Evolutionary conservation across 2,797 vertebrate species (phyloP).

Genomic region (Acrocephalus scirpaceus): DNA sequence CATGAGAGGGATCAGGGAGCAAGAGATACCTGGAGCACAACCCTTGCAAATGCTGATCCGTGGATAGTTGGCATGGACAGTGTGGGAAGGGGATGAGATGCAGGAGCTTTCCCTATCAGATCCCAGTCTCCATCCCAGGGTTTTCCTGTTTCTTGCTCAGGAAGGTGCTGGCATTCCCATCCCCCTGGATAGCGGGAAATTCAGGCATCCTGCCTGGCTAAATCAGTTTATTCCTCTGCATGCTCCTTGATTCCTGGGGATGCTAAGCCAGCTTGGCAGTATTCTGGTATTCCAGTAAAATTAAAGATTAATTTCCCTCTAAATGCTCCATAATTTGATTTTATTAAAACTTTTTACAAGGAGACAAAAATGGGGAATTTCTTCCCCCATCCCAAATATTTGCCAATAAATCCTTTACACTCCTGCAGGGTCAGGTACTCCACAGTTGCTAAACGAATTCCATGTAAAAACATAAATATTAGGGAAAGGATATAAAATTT

Average conservation of each 20-base stretch:
- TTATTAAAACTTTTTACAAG: slow-evolving; percentile 58
- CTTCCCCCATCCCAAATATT: neutral
- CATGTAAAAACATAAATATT: neutral
- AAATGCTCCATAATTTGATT: slow-evolving; percentile 33
- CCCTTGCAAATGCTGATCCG: fast-evolving
- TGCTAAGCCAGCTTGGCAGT: neutral
- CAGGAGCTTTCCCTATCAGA: neutral
- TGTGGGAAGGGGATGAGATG: neutral
- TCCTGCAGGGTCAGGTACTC: neutral
- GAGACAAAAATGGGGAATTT: neutral
- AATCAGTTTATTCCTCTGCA: neutral
- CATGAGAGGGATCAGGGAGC: neutral
- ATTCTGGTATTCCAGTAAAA: neutral
- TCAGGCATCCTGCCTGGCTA: neutral
- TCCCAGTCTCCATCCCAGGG: neutral
- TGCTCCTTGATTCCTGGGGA: neutral
- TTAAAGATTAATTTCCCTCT: slow-evolving; percentile 39
- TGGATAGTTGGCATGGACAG: fast-evolving
- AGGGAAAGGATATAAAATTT: slow-evolving; percentile 31
- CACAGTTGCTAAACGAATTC: neutral
- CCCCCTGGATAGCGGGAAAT: neutral
- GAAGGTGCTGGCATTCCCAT: fast-evolving
- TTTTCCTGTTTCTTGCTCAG: neutral
- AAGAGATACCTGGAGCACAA: neutral
- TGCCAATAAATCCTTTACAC: slow-evolving; percentile 22